Percentiles rank a stretch among this genome's conserved stretches.
Conservation (phyloP, 2,797 vertebrate species). For the Pogoniulus pusillus region DNA sequence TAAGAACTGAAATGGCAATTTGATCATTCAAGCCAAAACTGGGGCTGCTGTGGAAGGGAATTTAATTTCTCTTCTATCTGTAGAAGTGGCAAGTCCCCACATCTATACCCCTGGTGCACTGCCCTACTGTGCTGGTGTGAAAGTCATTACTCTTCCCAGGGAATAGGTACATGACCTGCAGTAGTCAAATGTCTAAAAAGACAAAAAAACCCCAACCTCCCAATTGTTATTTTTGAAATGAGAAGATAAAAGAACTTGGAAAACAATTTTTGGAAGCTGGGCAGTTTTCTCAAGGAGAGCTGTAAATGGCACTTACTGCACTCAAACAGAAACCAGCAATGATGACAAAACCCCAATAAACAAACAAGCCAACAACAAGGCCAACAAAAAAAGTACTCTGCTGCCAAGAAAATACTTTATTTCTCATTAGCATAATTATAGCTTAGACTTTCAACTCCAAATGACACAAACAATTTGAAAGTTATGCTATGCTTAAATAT, state of each 20-base stretch:
- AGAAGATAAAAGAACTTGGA: neutral
- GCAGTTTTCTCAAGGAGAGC: slow-evolving; percentile 37
- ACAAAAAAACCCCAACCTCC: neutral
- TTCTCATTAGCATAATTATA: slow-evolving; percentile 40
- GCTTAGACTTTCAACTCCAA: slow-evolving; percentile 29
- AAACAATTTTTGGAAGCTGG: neutral
- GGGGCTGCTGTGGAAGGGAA: neutral
- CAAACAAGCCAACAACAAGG: slow-evolving; percentile 52
- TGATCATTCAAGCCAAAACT: neutral
- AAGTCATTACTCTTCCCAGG: slow-evolving; percentile 8
- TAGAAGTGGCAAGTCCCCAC: neutral
- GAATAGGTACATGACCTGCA: neutral
- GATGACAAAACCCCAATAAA: slow-evolving; percentile 7
- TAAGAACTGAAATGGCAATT: slow-evolving; percentile 28
- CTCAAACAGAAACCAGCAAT: neutral
- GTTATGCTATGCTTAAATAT: slow-evolving; percentile 36
- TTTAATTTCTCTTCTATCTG: slow-evolving; percentile 7
- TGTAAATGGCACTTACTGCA: neutral
- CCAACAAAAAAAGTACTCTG: slow-evolving; percentile 2
- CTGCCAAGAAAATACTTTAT: slow-evolving; percentile 41
- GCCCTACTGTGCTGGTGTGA: neutral
- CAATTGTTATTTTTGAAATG: slow-evolving; percentile 9
- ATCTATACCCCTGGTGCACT: neutral
- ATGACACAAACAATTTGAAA: slow-evolving; percentile 14
- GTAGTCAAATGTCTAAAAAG: neutral